phyloP scores from a whole-genome alignment of 2,797 vertebrate species.

The Semotilus atromaculatus region DNA sequence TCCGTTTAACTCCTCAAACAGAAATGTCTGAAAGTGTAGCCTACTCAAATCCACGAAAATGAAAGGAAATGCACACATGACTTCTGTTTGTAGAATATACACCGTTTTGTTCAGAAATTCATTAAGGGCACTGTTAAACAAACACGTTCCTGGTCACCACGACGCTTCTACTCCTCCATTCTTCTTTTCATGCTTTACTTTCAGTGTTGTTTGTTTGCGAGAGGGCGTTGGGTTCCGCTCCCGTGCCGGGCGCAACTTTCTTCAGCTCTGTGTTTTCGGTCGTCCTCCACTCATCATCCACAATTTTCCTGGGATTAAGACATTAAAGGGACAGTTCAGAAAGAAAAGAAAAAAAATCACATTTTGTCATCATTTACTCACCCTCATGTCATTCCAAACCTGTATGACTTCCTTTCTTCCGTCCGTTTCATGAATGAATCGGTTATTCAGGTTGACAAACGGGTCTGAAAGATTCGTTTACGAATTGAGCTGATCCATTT shows the following conservation, averaged over 20 bases:
- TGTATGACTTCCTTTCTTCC: neutral
- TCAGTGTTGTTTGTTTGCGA: slow-evolving; percentile 87
- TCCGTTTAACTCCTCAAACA: slow-evolving; percentile 17
- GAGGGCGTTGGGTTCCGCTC: slow-evolving; percentile 88
- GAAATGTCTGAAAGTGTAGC: slow-evolving; percentile 20
- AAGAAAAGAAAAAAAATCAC: no score
- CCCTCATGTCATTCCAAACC: neutral
- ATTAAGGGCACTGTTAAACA: slow-evolving; percentile 92
- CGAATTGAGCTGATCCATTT: neutral
- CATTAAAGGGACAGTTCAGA: slow-evolving; percentile 9
- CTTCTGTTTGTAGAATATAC: slow-evolving; percentile 50
- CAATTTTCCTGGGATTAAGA: slow-evolving; percentile 82
- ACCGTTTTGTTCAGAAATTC: slow-evolving; percentile 45
- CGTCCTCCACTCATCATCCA: slow-evolving; percentile 84
- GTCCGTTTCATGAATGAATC: neutral
- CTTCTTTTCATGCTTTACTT: slow-evolving; percentile 91
- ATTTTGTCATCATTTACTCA: neutral
- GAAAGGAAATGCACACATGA: slow-evolving; percentile 41
- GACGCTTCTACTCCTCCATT: slow-evolving; percentile 69
- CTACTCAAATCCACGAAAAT: slow-evolving; percentile 28
- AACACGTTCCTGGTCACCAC: slow-evolving; percentile 74
- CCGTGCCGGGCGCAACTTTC: slow-evolving; percentile 81
- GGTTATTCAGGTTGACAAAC: neutral
- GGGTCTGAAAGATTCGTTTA: neutral
- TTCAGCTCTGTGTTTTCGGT: slow-evolving; percentile 82